phyloP scores from a whole-genome alignment of 2,113 vertebrate species.

The Sinocyclocheilus maitianheensis region DNA sequence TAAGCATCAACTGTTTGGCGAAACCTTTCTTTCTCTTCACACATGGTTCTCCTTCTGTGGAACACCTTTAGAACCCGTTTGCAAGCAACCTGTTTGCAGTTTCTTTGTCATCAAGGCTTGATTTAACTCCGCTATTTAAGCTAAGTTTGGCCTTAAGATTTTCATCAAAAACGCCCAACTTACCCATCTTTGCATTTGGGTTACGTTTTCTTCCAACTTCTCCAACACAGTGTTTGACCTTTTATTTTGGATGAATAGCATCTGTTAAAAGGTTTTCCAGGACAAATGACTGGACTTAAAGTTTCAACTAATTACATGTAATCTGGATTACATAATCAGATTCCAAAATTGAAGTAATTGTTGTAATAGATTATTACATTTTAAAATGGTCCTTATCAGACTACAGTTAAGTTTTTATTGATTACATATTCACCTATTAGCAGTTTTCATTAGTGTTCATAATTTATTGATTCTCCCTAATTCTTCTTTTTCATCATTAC shows the following conservation, averaged over 20 bases:
- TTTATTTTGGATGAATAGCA: not conserved
- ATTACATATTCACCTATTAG: too few relatives aligned
- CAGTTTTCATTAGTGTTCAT: too few relatives aligned
- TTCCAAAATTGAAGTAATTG: too few relatives aligned
- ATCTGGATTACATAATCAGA: too few relatives aligned
- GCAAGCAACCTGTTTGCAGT: too few relatives aligned
- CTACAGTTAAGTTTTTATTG: too few relatives aligned
- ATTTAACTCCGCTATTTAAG: not conserved
- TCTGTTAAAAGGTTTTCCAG: not conserved
- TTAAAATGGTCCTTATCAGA: too few relatives aligned
- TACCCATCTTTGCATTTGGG: not conserved
- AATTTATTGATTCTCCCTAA: too few relatives aligned
- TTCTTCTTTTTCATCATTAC: too few relatives aligned
- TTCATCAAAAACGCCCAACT: not conserved
- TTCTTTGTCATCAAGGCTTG: not conserved
- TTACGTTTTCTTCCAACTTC: not conserved
- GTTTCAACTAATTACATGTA: too few relatives aligned
- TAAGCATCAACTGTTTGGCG: conserved; percentile 33
- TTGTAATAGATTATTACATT: too few relatives aligned
- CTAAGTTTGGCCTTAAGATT: not conserved
- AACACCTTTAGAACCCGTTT: not conserved
- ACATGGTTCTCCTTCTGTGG: too few relatives aligned
- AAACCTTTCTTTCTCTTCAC: not conserved
- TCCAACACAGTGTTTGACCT: not conserved
- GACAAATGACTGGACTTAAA: not conserved